A percentile compares a stretch with the other conserved stretches of the same genome.
Conservation (phyloP, 2,113 vertebrate species). For the Rhea pennata region DNA sequence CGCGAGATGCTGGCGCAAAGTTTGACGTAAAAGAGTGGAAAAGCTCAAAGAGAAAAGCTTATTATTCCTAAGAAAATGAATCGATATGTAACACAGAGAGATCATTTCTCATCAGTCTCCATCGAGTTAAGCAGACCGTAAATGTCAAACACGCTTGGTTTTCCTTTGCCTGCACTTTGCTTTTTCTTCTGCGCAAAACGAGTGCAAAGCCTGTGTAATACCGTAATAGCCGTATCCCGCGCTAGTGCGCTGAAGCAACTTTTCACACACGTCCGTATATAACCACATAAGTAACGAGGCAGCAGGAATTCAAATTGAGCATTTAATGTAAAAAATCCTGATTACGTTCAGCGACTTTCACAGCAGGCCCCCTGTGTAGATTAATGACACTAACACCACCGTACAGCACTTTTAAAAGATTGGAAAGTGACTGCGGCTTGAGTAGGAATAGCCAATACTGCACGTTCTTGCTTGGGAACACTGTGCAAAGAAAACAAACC, state of each 20-base stretch:
- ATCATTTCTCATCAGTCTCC: background rate
- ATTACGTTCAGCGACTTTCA: constrained; percentile 18
- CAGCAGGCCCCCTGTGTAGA: background rate
- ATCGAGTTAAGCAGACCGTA: background rate
- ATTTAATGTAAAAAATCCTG: constrained; percentile 8
- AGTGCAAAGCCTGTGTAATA: background rate
- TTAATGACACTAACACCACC: background rate
- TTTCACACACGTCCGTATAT: background rate
- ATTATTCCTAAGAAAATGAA: background rate
- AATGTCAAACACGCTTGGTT: background rate
- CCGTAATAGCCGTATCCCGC: background rate
- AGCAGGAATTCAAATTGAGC: background rate
- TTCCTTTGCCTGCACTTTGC: background rate
- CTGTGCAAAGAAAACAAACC: constrained; percentile 39
- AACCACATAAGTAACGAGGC: background rate
- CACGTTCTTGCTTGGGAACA: constrained; percentile 26
- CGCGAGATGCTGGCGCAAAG: background rate
- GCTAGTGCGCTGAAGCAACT: background rate
- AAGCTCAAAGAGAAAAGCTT: background rate
- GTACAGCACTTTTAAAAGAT: background rate
- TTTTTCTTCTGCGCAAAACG: background rate
- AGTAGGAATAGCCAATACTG: background rate
- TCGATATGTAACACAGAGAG: background rate
- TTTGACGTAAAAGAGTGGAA: background rate
- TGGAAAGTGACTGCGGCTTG: constrained; percentile 28